Base-by-base conservation (phyloP, 2,888 invertebrate species). In the Crematogaster levior region DNA sequence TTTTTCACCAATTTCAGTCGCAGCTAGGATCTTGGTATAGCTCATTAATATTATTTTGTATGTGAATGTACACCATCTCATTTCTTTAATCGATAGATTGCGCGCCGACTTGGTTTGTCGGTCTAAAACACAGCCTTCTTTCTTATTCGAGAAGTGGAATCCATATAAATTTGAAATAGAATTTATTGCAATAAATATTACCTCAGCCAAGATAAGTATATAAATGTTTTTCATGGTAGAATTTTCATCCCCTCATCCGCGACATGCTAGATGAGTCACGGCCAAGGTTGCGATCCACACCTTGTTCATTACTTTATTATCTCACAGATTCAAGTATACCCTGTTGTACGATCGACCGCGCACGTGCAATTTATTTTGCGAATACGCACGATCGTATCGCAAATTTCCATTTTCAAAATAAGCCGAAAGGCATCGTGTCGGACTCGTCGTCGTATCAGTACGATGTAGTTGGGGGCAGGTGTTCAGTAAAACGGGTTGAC, bases 401-500 rank as follows among this genome's bases (percentile, higher is more conserved):
- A 1, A 30, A 70, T 70, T 68, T 6, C 9, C 43, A 77, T 68
- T n/a, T n/a, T 77, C 15, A 34, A 56, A 43, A 43, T 43, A 12
- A 21, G 1, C 24, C 5, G 9, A 37, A 6, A 34, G n/a, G 43
- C 70, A 40, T 66, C 40, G 18, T 30, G 40, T 43, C 27, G 12
- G 24, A 43, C 34, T 24, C 53, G 34, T 43, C 40, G 75, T 10
- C 37, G 40, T 53, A 68, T 43, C 43, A 56, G 21, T 27, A 53
- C n/a, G 63, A 40, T 79, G 7, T 75, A 87, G 6, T 82, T 82
- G 81, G 85, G 65, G 84, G 81, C 89, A 88, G 88, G 88, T 88
- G 88, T 70, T 84, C 87, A 58, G 46, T 56, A 56, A 48, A 58
- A n/a, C 58, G 87, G 66, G 37, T 83, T 56, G 79, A 82, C 65